A percentile compares a stretch with the other conserved stretches of the same genome.
These are phyloP conservation scores for Sphyrna mokarran DNA, from an alignment of 2,113 vertebrate genomes.

Conservation along the genomic window DNA sequence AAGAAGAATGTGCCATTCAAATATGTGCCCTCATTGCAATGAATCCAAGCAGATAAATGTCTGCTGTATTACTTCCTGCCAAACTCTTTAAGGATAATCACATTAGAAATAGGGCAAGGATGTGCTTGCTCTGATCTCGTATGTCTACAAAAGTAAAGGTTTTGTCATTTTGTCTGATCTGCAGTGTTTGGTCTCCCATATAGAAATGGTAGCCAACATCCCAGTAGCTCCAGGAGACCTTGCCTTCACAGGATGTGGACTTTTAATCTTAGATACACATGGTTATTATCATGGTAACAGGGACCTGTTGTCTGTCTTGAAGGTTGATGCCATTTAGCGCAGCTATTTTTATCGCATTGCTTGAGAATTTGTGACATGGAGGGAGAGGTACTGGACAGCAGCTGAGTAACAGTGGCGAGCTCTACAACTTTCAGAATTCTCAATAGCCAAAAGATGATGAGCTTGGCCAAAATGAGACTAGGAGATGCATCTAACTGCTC, in stretches of 20 bases:
- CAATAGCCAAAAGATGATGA: not conserved
- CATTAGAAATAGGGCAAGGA: not conserved
- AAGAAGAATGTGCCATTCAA: not conserved
- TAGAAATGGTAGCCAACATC: not conserved
- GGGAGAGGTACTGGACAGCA: not conserved
- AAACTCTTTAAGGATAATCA: not conserved
- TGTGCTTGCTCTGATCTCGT: not conserved
- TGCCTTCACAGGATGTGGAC: not conserved
- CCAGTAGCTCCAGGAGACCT: not conserved
- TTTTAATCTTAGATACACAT: not conserved
- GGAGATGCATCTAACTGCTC: not conserved
- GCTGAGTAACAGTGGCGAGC: not conserved
- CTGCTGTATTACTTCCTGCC: not conserved
- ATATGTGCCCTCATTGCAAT: not conserved
- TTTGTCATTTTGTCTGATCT: not conserved
- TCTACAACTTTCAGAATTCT: not conserved
- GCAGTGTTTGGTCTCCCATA: not conserved
- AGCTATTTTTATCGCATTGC: not conserved
- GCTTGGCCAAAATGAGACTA: not conserved
- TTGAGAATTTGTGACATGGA: not conserved
- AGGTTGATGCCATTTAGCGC: not conserved
- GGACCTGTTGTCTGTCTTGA: not conserved
- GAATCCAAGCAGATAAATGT: constrained; percentile 14
- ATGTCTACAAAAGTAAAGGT: not conserved
- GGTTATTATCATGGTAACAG: not conserved